A percentile compares a stretch with the other conserved stretches of the same genome.
Evolutionary conservation across 2,113 vertebrate genomes (phyloP).

Genomic region (Riparia riparia): DNA sequence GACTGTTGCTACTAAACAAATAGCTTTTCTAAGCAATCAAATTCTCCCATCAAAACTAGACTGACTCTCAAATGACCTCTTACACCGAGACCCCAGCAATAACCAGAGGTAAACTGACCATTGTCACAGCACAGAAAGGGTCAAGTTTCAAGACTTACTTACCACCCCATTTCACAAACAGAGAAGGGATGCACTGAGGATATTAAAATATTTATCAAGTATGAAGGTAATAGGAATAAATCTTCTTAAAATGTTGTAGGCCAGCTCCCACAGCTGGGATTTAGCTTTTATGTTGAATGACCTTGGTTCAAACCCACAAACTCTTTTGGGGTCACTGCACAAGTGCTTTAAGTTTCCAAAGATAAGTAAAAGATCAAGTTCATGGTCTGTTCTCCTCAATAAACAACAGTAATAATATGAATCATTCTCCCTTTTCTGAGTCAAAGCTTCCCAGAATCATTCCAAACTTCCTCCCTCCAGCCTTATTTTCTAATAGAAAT

Average conservation of each 20-base stretch:
- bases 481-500: constrained; percentile 13
- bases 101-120: not conserved
- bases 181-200: not conserved
- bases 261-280: not conserved
- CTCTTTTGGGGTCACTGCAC: not conserved
- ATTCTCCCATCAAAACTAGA: not conserved
- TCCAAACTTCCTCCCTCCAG: constrained; percentile 8
- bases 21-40: not conserved
- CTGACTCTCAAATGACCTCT: not conserved
- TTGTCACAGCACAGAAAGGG: not conserved
- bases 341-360: constrained; percentile 23
- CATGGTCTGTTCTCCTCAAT: not conserved
- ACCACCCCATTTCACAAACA: not conserved
- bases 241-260: not conserved
- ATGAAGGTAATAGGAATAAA: not conserved
- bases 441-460: constrained; percentile 53
- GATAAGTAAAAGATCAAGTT: constrained; percentile 10
- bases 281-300: not conserved
- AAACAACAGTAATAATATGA: constrained; percentile 45
- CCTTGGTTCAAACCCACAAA: constrained; percentile 3
- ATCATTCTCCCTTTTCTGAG: constrained; percentile 31
- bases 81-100: not conserved
- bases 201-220: not conserved
- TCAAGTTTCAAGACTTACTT: not conserved
- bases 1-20: not conserved